Evolutionary conservation across 2,888 invertebrate genomes (phyloP).

Genomic region (Limnephilus rhombicus): DNA sequence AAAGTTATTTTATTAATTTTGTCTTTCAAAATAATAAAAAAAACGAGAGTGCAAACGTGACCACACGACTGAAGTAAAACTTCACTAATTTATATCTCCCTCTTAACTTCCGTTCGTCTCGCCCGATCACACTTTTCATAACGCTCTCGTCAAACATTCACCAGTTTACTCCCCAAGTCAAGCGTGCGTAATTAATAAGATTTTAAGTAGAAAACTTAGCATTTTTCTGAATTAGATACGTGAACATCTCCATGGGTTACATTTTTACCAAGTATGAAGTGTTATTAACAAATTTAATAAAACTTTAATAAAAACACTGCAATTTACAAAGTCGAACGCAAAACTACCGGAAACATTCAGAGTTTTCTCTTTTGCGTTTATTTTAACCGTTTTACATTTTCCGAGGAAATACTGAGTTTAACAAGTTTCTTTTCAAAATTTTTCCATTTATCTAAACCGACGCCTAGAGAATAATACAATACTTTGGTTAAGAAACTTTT

Average conservation of each 20-base stretch:
- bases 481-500: constrained; percentile 43
- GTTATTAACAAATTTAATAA: neutral
- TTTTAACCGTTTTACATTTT: constrained; percentile 11
- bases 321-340: neutral
- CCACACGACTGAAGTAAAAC: no score
- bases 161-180: no score
- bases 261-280: neutral
- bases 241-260: neutral
- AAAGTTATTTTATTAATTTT: no score
- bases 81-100: no score
- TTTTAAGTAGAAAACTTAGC: no score
- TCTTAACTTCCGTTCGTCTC: no score
- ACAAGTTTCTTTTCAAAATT: constrained; percentile 28
- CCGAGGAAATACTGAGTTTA: constrained; percentile 9
- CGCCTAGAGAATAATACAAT: constrained; percentile 39
- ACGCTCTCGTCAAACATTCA: no score
- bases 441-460: constrained; percentile 38
- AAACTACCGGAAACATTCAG: neutral
- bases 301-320: neutral
- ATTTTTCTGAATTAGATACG: no score
- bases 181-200: no score
- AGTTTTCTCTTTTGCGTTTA: neutral
- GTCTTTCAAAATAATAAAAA: no score
- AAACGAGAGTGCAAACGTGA: no score
- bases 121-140: no score